Conservation (phyloP, 2,888 invertebrate species). For the Rhingia campestris region DNA sequence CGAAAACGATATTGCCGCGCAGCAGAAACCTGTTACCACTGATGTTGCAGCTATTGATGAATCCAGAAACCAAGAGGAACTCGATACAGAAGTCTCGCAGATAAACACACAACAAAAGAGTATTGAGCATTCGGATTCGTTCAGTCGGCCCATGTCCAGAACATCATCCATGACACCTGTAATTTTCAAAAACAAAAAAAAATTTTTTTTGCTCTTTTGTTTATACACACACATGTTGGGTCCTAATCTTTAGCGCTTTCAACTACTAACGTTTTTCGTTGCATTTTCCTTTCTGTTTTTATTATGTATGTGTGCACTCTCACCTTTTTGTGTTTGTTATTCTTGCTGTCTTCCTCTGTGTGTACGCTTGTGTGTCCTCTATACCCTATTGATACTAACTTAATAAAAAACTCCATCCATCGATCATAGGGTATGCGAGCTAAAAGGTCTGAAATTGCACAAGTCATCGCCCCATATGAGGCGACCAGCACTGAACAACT, state of each 20-base stretch:
- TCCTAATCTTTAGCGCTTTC: conserved; percentile 47
- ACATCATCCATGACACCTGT: conserved; percentile 83
- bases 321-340: neutral
- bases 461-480: conserved; percentile 95
- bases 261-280: conserved; percentile 30
- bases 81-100: conserved; percentile 83
- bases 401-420: conserved; percentile 31
- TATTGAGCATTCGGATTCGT: conserved; percentile 81
- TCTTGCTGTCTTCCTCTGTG: conserved; percentile 45
- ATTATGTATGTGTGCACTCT: conserved; percentile 22
- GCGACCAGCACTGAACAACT: conserved; percentile 96
- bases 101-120: conserved; percentile 82
- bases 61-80: conserved; percentile 81
- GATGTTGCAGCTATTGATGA: conserved; percentile 77
- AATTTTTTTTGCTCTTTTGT: conserved; percentile 50
- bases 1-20: conserved; percentile 69
- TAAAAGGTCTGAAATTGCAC: conserved; percentile 95
- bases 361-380: conserved; percentile 35
- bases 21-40: conserved; percentile 63
- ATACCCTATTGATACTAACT: conserved; percentile 1
- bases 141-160: conserved; percentile 83
- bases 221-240: conserved; percentile 35
- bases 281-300: conserved; percentile 34
- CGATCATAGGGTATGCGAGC: conserved; percentile 84
- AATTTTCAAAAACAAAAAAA: conserved; percentile 76